phyloP scores from a whole-genome alignment of 2,797 vertebrate species.

The Rhynchonycteris naso region DNA sequence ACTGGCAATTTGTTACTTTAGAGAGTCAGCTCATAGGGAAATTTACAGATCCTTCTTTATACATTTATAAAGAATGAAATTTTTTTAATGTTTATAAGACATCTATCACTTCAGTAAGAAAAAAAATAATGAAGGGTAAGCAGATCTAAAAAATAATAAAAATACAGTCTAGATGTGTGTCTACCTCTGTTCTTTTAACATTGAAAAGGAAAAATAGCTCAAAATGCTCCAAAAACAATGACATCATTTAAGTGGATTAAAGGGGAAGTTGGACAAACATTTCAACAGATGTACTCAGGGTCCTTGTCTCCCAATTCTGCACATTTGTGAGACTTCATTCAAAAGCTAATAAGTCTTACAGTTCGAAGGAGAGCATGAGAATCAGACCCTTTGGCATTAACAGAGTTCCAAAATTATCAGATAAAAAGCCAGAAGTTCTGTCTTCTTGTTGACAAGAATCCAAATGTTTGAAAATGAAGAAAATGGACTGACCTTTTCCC shows the following conservation, averaged over 20 bases:
- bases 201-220: not conserved
- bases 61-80: not conserved
- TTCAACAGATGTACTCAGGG: not conserved
- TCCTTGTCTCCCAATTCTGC: not conserved
- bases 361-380: not conserved
- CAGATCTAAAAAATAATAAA: not conserved
- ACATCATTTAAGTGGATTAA: not conserved
- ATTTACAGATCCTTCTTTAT: not conserved
- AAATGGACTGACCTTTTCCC: not conserved
- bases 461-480: not conserved
- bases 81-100: not conserved
- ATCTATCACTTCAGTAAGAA: not conserved
- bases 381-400: not conserved
- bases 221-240: not conserved
- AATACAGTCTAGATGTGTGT: not conserved
- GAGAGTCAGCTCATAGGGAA: not conserved
- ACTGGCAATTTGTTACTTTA: not conserved
- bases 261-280: not conserved
- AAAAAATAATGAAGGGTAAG: not conserved
- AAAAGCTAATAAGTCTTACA: not conserved
- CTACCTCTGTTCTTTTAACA: not conserved
- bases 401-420: not conserved
- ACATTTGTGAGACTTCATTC: not conserved
- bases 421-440: not conserved
- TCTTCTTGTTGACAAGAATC: not conserved